Base-by-base conservation (phyloP, 2,113 vertebrate genomes). In the Puma concolor region DNA sequence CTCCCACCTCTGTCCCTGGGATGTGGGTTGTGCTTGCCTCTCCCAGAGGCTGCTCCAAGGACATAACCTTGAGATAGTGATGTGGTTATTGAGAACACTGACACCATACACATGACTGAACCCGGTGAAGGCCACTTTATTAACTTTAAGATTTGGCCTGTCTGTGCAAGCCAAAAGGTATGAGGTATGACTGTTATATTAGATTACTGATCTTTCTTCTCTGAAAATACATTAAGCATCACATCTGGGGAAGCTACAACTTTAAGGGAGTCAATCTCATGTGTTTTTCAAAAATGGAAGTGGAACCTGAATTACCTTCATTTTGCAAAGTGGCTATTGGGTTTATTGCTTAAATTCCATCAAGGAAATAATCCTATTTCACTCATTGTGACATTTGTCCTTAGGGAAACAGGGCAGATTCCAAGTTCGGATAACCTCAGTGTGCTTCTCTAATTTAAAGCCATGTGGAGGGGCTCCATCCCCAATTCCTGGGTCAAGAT, bases 391-490 rank as follows among this genome's bases (percentile, higher is more conserved):
- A 95, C 57, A 96, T 96, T 90, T 93, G 71, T 95, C 90, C 41
- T 91, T 97, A 94, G 90, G 93, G 94, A 96, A 96, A 71, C 90
- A 82, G 90, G 41, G 44, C 84, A 80, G 19, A 84, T 13, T 88
- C 69, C 71, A 84, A 57, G 41, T 97, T 97, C 64, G 92, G 14
- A 92, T 95, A 89, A 95, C 76, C 81, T 95, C 87, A 83, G 48
- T 95, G 74, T 96, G 44, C 76, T 94, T 97, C 88, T 88, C 96
- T 97, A 97, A 96, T 74, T 95, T 95, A 97, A 98, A 98, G 97
- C 97, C 98, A 98, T 97, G 95, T 96, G 96, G 79, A 95, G 96
- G 97, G 92, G 76, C 96, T 97, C 92, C 81, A 96, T 76, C 96
- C 89, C 91, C 71, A 94, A 2, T 92, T 98, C 41, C 88, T 96